phyloP scores from a whole-genome alignment of 2,797 vertebrate species.

The Gymnocypris eckloni region DNA sequence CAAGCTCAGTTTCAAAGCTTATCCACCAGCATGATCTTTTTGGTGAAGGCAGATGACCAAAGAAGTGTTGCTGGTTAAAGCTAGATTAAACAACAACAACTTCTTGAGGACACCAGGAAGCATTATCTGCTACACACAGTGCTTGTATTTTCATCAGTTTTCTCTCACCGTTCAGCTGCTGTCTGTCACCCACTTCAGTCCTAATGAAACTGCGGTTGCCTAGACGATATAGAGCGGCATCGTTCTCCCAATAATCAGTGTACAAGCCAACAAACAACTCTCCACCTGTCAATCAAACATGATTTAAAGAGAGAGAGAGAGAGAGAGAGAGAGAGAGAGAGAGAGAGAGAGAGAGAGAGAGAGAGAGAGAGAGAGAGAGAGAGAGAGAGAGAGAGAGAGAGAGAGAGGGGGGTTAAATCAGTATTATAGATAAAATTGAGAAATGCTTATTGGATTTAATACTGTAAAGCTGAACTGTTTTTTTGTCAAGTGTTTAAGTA shows the following conservation, averaged over 20 bases:
- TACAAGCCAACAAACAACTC: constrained; percentile 92
- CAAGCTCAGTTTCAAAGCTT: not conserved
- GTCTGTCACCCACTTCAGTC: constrained; percentile 89
- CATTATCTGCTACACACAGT: not conserved
- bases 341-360: not conserved
- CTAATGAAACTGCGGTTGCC: constrained; percentile 85
- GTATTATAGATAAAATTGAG: not conserved
- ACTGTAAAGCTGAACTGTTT: not conserved
- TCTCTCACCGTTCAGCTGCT: constrained; percentile 87
- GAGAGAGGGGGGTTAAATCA: not conserved
- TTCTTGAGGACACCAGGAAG: not conserved
- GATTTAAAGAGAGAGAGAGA: not conserved
- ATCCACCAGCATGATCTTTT: not conserved
- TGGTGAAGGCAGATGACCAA: not conserved
- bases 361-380: not conserved
- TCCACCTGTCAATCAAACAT: constrained; percentile 75
- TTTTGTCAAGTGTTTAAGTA: not conserved
- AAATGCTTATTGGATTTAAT: not conserved
- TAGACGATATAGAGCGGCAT: constrained; percentile 88
- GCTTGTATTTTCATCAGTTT: not conserved
- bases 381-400: no score
- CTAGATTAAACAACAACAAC: not conserved
- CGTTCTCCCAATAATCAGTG: constrained; percentile 96
- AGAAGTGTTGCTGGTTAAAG: not conserved
- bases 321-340: not conserved